Base-by-base conservation (phyloP, 2,797 vertebrate genomes). In the Phrynocephalus forsythii region DNA sequence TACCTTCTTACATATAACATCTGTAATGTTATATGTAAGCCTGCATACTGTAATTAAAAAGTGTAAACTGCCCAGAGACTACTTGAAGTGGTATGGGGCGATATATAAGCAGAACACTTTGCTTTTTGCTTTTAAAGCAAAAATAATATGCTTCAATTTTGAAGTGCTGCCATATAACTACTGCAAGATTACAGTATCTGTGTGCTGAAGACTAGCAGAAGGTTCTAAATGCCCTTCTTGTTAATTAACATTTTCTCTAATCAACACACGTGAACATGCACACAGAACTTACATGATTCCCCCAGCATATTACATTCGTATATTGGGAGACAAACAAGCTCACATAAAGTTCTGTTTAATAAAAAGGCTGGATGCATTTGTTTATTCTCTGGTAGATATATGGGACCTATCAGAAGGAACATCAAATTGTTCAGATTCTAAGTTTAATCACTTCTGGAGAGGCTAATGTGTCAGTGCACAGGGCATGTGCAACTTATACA, bases 141-240 rank as follows among this genome's bases (percentile, higher is more conserved):
- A 56, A 18, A 9, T 56, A 56, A 18, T 63, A 18, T 63, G 15
- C 5, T 7, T 18, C 7, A 2, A 48, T 68, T 28, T 24, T 71
- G 33, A 84, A 50, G 69, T 84, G 75, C 2, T 71, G n/a, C 63
- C 30, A 84, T 84, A 0, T 77, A 9, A 71, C 89, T 87, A 86
- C 83, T 79, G 28, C 33, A 75, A 28, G 6, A 44, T 76, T 84
- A 86, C 38, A 68, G 30, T 38, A 79, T 50, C 71, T 72, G 6
- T 52, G 28, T 26, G 20, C 6, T 72, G 75, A 33, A 3, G 72
- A 60, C 66, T 20, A 28, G 11, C 28, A 68, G 66, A 73, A n/a
- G 76, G 5, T 79, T 30, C 60, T 67, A 81, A 75, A 92, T 87
- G 66, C 73, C 82, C 73, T 82, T 91, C n/a, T 20, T 86, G 38